phyloP scores from a whole-genome alignment of 2,888 invertebrate genomes.

The Agrotis ipsilon region DNA sequence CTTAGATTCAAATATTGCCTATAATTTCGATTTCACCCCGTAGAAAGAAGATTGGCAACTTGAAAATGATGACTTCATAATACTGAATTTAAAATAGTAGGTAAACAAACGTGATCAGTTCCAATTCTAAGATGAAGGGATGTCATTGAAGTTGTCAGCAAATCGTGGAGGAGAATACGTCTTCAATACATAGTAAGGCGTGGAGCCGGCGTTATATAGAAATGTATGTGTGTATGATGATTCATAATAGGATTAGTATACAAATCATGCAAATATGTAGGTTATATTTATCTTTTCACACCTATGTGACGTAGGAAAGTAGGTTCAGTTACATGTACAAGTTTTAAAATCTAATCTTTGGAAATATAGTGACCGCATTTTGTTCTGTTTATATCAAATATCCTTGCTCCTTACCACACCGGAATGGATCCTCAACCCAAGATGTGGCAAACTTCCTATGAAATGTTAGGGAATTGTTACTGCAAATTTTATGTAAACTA shows the following conservation, averaged over 20 bases:
- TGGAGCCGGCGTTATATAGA: constrained; percentile 11
- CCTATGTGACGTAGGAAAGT: neutral
- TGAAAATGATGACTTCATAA: neutral
- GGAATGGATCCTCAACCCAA: neutral
- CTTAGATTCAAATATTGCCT: too few relatives aligned
- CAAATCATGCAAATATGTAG: constrained; percentile 25
- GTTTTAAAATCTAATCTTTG: constrained; percentile 1
- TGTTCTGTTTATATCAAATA: neutral
- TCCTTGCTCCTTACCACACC: neutral
- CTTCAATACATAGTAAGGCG: constrained; percentile 23
- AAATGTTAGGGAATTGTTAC: neutral
- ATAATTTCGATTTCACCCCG: too few relatives aligned
- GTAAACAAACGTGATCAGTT: constrained; percentile 29
- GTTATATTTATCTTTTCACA: neutral
- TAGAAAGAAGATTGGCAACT: neutral
- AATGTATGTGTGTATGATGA: constrained; percentile 11
- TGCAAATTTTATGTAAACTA: neutral
- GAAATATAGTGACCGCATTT: neutral
- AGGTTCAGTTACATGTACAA: neutral
- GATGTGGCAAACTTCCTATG: too few relatives aligned
- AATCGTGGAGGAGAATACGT: constrained; percentile 54
- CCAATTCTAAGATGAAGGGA: constrained; percentile 13
- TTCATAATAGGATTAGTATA: constrained; percentile 13
- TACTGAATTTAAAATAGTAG: constrained; percentile 7
- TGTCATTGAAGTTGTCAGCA: constrained; percentile 33